Conservation (phyloP, 2,888 invertebrate species). For the Morpho achilles region DNA sequence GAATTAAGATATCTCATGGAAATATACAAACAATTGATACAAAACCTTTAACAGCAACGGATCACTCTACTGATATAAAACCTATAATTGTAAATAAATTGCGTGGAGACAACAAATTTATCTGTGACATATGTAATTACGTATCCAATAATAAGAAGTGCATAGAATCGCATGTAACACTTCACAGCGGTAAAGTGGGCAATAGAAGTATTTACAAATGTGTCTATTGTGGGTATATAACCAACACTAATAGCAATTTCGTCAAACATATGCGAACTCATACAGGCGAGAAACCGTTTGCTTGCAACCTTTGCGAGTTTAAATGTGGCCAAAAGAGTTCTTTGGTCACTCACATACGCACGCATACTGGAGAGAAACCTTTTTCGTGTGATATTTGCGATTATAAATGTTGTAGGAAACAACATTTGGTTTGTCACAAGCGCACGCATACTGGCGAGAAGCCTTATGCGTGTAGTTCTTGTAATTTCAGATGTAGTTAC, state of each 20-base stretch:
- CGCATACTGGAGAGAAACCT: neutral
- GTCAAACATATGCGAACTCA: neutral
- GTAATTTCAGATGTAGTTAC: neutral
- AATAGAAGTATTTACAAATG: too few species aligned
- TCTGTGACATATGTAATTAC: neutral
- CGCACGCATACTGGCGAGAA: constrained; percentile 3
- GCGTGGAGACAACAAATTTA: neutral
- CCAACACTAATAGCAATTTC: neutral
- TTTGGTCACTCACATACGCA: neutral
- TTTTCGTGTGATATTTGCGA: neutral
- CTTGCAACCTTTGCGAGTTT: neutral
- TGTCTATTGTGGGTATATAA: too few species aligned
- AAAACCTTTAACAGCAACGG: too few species aligned
- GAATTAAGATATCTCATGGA: too few species aligned
- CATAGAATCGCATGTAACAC: too few species aligned
- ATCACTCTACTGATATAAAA: too few species aligned
- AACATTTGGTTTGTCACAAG: neutral
- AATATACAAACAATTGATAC: too few species aligned
- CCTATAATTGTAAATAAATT: too few species aligned
- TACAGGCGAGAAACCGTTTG: neutral
- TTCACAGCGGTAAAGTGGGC: too few species aligned
- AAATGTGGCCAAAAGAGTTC: neutral
- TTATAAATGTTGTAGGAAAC: neutral
- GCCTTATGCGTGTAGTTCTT: neutral
- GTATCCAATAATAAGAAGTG: too few species aligned